Base-by-base conservation (phyloP, 2,113 vertebrate species). In the Eudyptes chrysolophus region DNA sequence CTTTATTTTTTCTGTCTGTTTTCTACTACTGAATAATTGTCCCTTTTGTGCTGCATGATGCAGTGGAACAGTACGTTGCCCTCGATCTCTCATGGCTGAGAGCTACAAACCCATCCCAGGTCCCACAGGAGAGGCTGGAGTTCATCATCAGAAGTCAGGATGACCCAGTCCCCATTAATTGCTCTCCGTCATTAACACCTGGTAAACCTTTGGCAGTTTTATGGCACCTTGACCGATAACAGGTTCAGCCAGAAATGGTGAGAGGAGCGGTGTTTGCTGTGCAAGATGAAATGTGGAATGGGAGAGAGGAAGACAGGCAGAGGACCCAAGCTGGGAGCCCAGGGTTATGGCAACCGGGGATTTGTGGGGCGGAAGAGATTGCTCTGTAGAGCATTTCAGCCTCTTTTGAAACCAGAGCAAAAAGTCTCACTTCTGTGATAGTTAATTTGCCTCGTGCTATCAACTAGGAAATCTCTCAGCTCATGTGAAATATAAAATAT, bases 21-120 rank as follows among this genome's bases (percentile, higher is more conserved):
- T 94, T 87, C 19, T 92, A 3, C 66, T 60, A 6, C 51, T 76
- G 66, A 80, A 14, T 74, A 87, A 74, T 82, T 87, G 26, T 77
- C n/a, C 49, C 24, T 89, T 94, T 77, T 88, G 60, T 97, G 48
- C 36, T 54, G 2, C 49, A 13, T 8, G 64, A 96, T 10, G 92
- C 93, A 68, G 94, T 96, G 48, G 93, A 98, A 25, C 85, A 88
- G 62, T 66, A 34, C 3, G 22, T 60, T 85, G 85, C 38, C 38
- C 62, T 87, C 72, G 57, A 76, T 52, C 21, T 79, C 26, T 83
- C 1, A 0, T 27, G 48, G 12, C 75, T 58, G 16, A 68, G n/a
- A 64, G 54, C 34, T 84, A 2, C 60, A 52, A 57, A 32, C 40
- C 25, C 46, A n/a, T 60, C 65, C 27, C 13, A 8, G 20, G 40